Conservation (phyloP, 2,888 invertebrate genomes). For the Coecobrya sp. region DNA sequence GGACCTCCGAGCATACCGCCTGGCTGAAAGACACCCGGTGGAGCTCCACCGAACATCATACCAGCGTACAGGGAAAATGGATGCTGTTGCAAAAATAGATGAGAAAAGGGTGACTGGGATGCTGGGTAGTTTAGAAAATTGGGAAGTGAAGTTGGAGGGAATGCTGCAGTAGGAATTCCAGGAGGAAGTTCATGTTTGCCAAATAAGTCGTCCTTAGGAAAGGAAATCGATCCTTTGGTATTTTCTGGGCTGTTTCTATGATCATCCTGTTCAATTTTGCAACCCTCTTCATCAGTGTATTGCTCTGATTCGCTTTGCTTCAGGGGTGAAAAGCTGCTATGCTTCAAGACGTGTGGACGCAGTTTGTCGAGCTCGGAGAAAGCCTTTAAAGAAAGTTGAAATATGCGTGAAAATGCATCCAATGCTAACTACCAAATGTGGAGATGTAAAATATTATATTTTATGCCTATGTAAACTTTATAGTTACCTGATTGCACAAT, state of each 20-base stretch:
- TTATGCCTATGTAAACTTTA: background rate
- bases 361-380: conserved; percentile 92
- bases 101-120: conserved; percentile 84
- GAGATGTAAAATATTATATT: too few species aligned
- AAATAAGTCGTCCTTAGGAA: conserved; percentile 76
- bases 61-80: conserved; percentile 85
- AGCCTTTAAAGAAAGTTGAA: conserved; percentile 88
- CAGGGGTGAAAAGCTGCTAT: conserved; percentile 88
- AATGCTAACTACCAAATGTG: too few species aligned
- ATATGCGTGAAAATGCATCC: background rate
- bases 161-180: conserved; percentile 76
- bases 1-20: conserved; percentile 73
- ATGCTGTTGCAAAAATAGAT: conserved; percentile 85
- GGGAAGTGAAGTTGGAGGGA: conserved; percentile 84
- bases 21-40: conserved; percentile 82
- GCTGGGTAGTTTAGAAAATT: conserved; percentile 85
- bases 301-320: conserved; percentile 85
- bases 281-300: conserved; percentile 82
- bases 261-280: conserved; percentile 71
- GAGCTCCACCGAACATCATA: conserved; percentile 86
- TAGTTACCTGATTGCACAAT: conserved; percentile 92
- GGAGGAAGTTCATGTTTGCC: conserved; percentile 57
- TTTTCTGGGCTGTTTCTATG: conserved; percentile 69
- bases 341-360: conserved; percentile 92
- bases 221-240: conserved; percentile 38